Base-by-base conservation (phyloP, 2,797 vertebrate species). In the Chelonia mydas region DNA sequence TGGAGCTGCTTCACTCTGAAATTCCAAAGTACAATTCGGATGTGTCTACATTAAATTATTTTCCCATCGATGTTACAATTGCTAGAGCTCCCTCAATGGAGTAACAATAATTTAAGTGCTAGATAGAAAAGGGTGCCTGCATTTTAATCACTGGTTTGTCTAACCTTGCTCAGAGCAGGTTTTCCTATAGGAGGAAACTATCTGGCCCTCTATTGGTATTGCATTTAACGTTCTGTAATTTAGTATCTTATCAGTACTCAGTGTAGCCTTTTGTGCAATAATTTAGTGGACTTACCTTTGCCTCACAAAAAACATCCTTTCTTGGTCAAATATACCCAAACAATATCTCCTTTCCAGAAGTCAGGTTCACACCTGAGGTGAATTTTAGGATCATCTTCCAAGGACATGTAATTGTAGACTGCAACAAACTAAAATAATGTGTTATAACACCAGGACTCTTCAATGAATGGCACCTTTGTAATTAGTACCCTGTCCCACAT, bases 361-460 rank as follows among this genome's bases (percentile, higher is more conserved):
- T 87, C 79, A 94, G 89, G 3, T 79, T 87, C 41, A 72, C 11
- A 23, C 0, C 0, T 0, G 1, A 31, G n/a, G 59, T 72, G 49
- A 74, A 21, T 1, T 68, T 96, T 31, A 72, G 96, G 81, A 80
- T 83, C 80, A 84, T 93, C 94, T 96, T 94, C 91, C 91, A 85
- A 90, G 84, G 96, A 88, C 49, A 53, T 47, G 49, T 59, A 97
- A 96, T 51, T 96, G 91, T 95, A 90, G 51, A 96, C 96, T 95
- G 96, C 95, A 89, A 92, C 84, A 90, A 86, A 94, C 79, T 88
- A 96, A 82, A 95, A 93, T 86, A 41, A 45, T 3, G 17, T 47
- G 27, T 31, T 23, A 27, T 37, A 88, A 47, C 2, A 7, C 0
- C 0, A 0, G 8, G 53, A 21, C 33, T 57, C 85, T 72, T 57